Percentiles rank a stretch among this genome's conserved stretches.
phyloP scores from a whole-genome alignment of 2,113 vertebrate species.

The Cebidichthys violaceus region DNA sequence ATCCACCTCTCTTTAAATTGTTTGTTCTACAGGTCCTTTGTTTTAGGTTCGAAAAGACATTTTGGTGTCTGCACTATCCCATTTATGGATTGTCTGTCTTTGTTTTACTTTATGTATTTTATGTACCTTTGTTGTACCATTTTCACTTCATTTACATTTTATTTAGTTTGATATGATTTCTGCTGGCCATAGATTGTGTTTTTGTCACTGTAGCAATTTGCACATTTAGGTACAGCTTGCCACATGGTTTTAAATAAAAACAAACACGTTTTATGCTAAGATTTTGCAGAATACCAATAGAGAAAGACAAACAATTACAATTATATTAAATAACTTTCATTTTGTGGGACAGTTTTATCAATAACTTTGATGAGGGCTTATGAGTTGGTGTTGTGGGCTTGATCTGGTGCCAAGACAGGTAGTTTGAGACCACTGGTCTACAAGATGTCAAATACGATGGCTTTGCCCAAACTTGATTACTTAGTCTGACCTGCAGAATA shows the following conservation, averaged over 20 bases:
- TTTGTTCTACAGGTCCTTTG: background rate
- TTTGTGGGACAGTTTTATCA: background rate
- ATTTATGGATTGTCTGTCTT: background rate
- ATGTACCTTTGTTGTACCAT: background rate
- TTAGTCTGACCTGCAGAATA: background rate
- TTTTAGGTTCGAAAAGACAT: background rate
- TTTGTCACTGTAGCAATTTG: background rate
- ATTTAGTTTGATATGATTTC: background rate
- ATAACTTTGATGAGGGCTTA: background rate
- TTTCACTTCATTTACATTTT: background rate
- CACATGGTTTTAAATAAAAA: background rate
- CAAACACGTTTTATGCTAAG: background rate
- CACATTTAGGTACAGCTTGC: background rate
- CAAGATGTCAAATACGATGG: background rate
- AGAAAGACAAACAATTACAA: background rate
- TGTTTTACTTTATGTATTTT: background rate
- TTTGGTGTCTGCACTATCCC: background rate
- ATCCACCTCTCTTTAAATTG: background rate
- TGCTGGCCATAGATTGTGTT: no score
- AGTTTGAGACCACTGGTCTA: background rate
- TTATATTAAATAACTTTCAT: background rate
- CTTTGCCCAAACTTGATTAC: background rate
- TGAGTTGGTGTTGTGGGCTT: background rate
- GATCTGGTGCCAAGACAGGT: no score
- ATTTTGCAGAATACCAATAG: background rate